Evolutionary conservation across 2,797 vertebrate species (phyloP), one percentile per base, ranked within the genome.

Genomic region (Fringilla coelebs): DNA sequence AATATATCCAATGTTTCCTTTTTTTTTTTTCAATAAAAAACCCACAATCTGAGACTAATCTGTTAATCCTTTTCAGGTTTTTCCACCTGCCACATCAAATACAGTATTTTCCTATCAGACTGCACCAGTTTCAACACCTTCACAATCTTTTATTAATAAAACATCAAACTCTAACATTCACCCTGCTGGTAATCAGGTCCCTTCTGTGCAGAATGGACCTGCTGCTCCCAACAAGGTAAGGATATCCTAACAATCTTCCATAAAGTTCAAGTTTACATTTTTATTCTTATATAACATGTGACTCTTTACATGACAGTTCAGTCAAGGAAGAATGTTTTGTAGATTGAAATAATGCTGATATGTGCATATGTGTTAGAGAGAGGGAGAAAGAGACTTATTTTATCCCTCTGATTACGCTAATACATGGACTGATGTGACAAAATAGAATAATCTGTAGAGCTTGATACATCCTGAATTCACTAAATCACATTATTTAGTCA

Each of bases 101-200:
- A 76, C 98, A 67, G 97, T 95, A n/a, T 97, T 98, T 90, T 95
- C 98, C 4, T 98, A 98, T 89, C 98, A 97, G 85, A 97, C 96
- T 89, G 98, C 98, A 36, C 95, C 97, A 7, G 97, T 98, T 77
- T 95, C 98, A 60, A 96, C 98, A 34, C 92, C 97, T 26, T 97
- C 98, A 73, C 98, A 98, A 83, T 96, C 97, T 90, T 98, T 98
- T 85, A 97, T 98, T 71, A 98, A 82, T 88, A 98, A 98, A 92
- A 97, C 98, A 28, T 93, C 98, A 76, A 98, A 98, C 73, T 97
- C 93, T 58, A 90, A 95, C 21, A 95, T 98, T 79, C 98, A 98
- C 46, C 91, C 98, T 54, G 97, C 97, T 95, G 96, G 87, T 36
- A 89, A 96, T 12, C 96, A 98, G 11, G 95, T 96, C 54, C 92